Conservation (phyloP, 35 echinoderm and acorn worm genomes). For the Apostichopus parvimensis region DNA sequence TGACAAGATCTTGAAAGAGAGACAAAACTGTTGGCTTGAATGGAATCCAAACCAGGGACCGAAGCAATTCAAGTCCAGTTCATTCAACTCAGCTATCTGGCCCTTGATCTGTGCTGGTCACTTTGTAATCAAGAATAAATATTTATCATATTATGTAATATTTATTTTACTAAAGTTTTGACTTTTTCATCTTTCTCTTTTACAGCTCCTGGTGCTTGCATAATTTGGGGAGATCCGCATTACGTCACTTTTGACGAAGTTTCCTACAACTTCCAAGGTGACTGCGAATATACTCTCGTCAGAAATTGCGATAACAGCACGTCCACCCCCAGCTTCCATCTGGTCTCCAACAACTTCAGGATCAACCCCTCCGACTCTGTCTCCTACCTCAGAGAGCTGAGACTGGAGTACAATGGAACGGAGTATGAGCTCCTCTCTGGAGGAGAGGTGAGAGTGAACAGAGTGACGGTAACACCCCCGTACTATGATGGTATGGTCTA, state of each 20-base stretch:
- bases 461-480: constrained; percentile 51
- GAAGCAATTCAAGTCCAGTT: too few relatives aligned
- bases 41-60: too few relatives aligned
- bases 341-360: constrained; percentile 55
- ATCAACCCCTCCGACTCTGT: constrained; percentile 46
- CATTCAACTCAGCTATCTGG: too few relatives aligned
- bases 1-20: too few relatives aligned
- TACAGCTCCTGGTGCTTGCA: constrained; percentile 60
- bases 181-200: not conserved
- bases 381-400: constrained; percentile 45
- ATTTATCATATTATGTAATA: too few relatives aligned
- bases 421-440: constrained; percentile 54
- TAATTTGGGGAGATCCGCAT: constrained; percentile 78
- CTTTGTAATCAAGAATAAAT: too few relatives aligned
- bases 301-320: constrained; percentile 32
- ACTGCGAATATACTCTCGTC: constrained; percentile 69
- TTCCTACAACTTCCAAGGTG: constrained; percentile 65
- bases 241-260: constrained; percentile 79
- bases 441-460: constrained; percentile 61
- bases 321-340: constrained; percentile 41
- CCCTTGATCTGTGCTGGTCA: too few relatives aligned
- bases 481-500: constrained; percentile 50
- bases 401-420: constrained; percentile 42
- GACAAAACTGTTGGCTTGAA: too few relatives aligned
- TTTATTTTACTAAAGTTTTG: too few relatives aligned